These are phyloP conservation scores for Leptocoma aspasia DNA, from an alignment of 2,113 vertebrate species.

Conservation along the genomic window DNA sequence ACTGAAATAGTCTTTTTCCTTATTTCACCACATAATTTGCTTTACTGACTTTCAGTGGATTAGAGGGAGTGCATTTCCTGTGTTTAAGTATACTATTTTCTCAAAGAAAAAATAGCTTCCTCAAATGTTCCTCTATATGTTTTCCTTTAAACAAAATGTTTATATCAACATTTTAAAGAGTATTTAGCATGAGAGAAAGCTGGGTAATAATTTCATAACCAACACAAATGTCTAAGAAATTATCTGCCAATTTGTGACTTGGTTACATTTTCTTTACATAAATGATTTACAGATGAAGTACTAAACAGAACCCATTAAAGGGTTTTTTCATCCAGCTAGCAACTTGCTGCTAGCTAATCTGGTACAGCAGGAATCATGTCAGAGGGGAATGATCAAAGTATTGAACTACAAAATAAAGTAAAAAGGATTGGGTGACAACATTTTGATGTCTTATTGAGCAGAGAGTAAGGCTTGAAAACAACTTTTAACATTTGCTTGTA, in stretches of 20 bases:
- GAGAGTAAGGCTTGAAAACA: constrained; percentile 23
- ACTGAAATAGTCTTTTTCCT: not conserved
- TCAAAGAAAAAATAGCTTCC: not conserved
- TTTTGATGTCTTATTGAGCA: constrained; percentile 55
- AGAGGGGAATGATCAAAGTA: constrained; percentile 59
- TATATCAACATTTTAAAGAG: not conserved
- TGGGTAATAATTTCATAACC: constrained; percentile 2
- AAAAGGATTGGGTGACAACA: constrained; percentile 56
- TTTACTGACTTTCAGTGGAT: not conserved
- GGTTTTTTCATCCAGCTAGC: constrained; percentile 48
- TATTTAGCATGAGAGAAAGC: not conserved
- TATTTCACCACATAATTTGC: not conserved
- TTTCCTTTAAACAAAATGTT: not conserved
- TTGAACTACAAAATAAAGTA: constrained; percentile 43
- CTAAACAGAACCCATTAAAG: constrained; percentile 52
- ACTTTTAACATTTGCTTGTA: constrained; percentile 34
- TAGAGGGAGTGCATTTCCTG: not conserved
- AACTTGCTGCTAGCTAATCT: constrained; percentile 55
- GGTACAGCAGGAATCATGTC: constrained; percentile 53
- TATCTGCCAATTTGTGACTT: constrained; percentile 51
- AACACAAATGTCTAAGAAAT: constrained; percentile 32
- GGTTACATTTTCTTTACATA: constrained; percentile 49
- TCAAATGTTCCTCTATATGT: not conserved
- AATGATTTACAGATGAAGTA: constrained; percentile 56
- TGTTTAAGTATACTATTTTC: not conserved